A percentile compares a stretch with the other conserved stretches of the same genome.
Evolutionary conservation across 2,797 vertebrate species (phyloP).

Genomic region (Tangara arthus): DNA sequence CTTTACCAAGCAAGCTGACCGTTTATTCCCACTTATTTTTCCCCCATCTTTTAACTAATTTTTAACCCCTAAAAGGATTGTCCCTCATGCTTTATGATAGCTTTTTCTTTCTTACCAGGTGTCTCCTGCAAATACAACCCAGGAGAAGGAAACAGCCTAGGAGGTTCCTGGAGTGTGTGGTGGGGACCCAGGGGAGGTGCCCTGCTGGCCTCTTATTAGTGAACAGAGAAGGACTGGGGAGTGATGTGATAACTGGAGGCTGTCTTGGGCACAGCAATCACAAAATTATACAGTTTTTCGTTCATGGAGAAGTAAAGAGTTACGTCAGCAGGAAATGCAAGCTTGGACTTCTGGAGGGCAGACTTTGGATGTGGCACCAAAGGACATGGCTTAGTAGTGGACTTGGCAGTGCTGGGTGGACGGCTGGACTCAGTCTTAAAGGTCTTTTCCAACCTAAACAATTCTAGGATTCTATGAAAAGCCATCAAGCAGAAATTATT

Average conservation of each 20-base stretch:
- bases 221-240: background rate
- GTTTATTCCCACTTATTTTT: background rate
- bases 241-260: background rate
- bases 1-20: slow-evolving; percentile 29
- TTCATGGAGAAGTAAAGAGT: background rate
- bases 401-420: background rate
- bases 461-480: background rate
- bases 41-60: background rate
- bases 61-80: slow-evolving; percentile 1
- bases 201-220: background rate
- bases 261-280: background rate
- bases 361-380: background rate
- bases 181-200: background rate
- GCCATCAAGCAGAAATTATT: background rate
- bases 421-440: background rate
- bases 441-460: background rate
- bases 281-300: background rate
- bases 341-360: background rate
- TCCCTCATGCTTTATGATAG: background rate
- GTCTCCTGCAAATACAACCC: background rate
- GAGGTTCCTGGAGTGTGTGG: background rate
- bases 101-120: background rate
- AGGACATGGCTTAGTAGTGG: background rate
- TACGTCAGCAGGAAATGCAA: background rate
- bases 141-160: background rate